These are phyloP conservation scores for Ophioninae sp. DNA, from an alignment of 2,888 invertebrate species.

Conservation along the genomic window DNA sequence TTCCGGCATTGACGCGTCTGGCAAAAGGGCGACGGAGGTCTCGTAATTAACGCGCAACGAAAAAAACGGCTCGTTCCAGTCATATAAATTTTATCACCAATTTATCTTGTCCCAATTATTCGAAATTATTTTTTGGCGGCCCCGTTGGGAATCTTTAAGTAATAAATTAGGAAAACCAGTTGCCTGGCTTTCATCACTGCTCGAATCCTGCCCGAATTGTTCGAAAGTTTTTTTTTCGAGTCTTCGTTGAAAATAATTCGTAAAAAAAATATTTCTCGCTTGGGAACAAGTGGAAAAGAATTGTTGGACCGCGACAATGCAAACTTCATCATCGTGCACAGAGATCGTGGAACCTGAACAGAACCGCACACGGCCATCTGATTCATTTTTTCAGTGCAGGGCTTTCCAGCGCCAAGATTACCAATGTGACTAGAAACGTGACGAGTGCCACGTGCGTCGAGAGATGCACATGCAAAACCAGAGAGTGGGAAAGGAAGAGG, in stretches of 20 bases:
- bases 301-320: no score
- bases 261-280: no score
- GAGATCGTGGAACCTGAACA: not conserved
- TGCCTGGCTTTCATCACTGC: no score
- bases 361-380: not conserved
- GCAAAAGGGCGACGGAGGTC: not conserved
- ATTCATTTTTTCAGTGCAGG: not conserved
- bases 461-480: constrained; percentile 1
- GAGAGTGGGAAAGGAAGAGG: not conserved
- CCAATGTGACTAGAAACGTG: constrained; percentile 29
- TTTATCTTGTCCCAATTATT: no score
- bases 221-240: not conserved
- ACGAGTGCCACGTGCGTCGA: constrained; percentile 25
- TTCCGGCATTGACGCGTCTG: not conserved
- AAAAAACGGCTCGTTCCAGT: not conserved
- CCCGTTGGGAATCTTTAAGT: no score
- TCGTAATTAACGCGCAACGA: not conserved
- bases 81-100: not conserved
- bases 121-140: no score
- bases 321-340: no score
- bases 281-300: not conserved
- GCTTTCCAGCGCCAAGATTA: not conserved
- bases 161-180: no score
- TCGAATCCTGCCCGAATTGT: no score
- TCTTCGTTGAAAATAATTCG: not conserved